A percentile compares a stretch with the other conserved stretches of the same genome.
Evolutionary conservation across 1,140 invertebrate species (phyloP).

Genomic region (Plectus sambesii): DNA sequence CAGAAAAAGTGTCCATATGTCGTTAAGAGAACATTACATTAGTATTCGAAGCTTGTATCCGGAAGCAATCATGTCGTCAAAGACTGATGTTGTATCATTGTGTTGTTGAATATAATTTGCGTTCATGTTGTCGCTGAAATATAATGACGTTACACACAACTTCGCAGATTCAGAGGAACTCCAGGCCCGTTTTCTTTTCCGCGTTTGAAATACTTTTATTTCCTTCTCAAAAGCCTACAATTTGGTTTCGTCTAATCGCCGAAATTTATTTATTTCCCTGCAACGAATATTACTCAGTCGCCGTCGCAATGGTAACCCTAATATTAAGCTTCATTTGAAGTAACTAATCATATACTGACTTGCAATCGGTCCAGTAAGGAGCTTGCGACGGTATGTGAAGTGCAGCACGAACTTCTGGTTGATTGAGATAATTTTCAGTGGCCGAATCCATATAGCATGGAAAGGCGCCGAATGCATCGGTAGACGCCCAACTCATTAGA

Average conservation of each 20-base stretch:
- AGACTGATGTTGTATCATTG: conserved; percentile 22
- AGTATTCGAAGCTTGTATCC: conserved; percentile 39
- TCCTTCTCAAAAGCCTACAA: no score
- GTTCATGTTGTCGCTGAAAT: conserved; percentile 22
- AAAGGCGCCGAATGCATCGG: conserved; percentile 15
- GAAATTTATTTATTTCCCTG: no score
- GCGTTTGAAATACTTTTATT: no score
- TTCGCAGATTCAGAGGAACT: no score
- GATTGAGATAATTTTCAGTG: conserved; percentile 11
- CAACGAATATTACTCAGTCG: no score
- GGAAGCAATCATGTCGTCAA: conserved; percentile 21
- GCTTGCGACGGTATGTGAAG: conserved; percentile 16
- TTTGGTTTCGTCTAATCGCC: no score
- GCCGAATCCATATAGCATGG: conserved; percentile 12
- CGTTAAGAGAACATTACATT: no score
- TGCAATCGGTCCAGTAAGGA: conserved; percentile 19
- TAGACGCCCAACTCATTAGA: conserved; percentile 3
- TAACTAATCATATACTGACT: neutral
- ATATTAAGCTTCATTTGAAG: no score
- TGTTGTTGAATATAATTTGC: conserved; percentile 13
- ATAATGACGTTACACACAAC: no score
- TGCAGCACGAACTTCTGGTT: conserved; percentile 15
- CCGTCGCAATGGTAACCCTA: no score
- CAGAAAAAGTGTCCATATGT: no score
- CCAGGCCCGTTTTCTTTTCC: no score